Percentiles rank a stretch among this genome's conserved stretches.
These are phyloP conservation scores for Alviniconcha strummeri DNA, from an alignment of 2,888 invertebrate genomes.

Conservation along the genomic window DNA sequence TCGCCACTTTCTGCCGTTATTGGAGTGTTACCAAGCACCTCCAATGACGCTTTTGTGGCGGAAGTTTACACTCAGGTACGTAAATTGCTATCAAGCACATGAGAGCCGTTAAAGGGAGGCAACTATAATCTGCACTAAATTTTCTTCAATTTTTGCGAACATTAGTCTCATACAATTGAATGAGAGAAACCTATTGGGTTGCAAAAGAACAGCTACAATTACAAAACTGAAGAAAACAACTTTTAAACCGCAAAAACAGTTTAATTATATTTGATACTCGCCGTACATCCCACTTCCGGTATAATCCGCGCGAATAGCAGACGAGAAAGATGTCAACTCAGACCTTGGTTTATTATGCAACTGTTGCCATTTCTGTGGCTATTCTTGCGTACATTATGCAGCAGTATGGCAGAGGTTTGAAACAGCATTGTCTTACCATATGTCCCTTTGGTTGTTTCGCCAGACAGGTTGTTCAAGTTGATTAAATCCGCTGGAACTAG, in stretches of 20 bases:
- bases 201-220: too few relatives aligned
- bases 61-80: constrained; percentile 14
- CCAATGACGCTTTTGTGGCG: constrained; percentile 34
- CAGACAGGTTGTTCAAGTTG: not conserved
- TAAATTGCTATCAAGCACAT: not conserved
- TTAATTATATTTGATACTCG: not conserved
- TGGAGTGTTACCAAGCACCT: constrained; percentile 32
- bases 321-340: constrained; percentile 25
- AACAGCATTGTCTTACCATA: not conserved
- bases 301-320: constrained; percentile 21
- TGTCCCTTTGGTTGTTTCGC: not conserved
- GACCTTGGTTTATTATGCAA: not conserved
- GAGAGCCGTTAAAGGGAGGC: constrained; percentile 10
- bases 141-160: too few relatives aligned
- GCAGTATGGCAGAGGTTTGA: not conserved
- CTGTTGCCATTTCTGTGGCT: constrained; percentile 3
- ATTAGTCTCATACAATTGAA: too few relatives aligned
- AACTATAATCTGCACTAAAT: not conserved
- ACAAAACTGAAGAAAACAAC: not conserved
- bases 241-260: not conserved
- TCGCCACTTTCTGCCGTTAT: not conserved
- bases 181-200: too few relatives aligned
- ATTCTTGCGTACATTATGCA: not conserved
- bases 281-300: constrained; percentile 8
- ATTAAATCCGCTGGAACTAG: too few relatives aligned